Evolutionary conservation across 2,797 vertebrate species (phyloP).

Genomic region (Oreochromis grahami): DNA sequence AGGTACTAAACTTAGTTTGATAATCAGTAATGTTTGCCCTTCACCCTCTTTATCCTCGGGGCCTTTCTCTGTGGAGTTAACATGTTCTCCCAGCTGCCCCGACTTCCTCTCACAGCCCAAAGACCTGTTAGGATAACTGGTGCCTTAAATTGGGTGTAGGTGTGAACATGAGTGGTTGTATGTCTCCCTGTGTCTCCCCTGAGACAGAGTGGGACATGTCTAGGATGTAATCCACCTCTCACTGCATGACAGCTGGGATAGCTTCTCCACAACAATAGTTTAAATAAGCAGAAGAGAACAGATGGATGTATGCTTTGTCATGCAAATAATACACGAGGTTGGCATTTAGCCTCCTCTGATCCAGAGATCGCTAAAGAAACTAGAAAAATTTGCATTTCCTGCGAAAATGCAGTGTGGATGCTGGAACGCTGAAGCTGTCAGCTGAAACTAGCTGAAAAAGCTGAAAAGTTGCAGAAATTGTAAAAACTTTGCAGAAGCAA

Average conservation of each 20-base stretch:
- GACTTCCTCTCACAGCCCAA: background rate
- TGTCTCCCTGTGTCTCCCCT: background rate
- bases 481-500: too few relatives aligned
- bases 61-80: background rate
- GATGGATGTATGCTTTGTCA: background rate
- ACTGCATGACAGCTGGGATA: background rate
- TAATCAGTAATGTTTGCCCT: fast-evolving
- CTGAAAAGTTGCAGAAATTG: too few relatives aligned
- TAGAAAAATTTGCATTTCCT: too few relatives aligned
- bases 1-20: background rate
- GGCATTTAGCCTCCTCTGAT: fast-evolving
- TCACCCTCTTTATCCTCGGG: background rate
- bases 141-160: background rate
- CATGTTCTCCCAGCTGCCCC: background rate
- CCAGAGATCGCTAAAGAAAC: background rate
- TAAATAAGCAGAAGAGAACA: fast-evolving
- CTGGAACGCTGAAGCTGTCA: too few relatives aligned
- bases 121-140: background rate
- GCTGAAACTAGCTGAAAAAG: too few relatives aligned
- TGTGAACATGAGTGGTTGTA: background rate
- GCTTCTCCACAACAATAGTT: background rate
- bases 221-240: background rate
- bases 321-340: background rate
- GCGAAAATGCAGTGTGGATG: too few relatives aligned
- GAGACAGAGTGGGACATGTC: background rate